Base-by-base conservation (phyloP, 2,797 vertebrate species). In the Megaceryle alcyon region DNA sequence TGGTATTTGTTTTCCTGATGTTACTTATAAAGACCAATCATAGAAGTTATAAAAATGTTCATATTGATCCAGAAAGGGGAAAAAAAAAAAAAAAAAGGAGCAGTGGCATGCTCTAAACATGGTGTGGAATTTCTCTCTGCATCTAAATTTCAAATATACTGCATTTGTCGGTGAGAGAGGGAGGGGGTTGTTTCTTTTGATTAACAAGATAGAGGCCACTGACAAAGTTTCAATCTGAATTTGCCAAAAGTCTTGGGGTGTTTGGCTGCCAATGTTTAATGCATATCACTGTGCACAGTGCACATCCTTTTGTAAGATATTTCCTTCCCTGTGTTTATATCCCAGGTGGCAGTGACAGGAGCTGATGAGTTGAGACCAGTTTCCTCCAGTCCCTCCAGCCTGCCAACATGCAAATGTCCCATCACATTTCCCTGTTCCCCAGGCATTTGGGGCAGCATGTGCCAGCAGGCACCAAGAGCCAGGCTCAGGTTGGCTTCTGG, bases 401-500 rank as follows among this genome's bases (percentile, higher is more conserved):
- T 71, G 87, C 44, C 3, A 2, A 5, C 75, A 41, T 41, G 57
- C 35, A 61, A 56, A 72, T 35, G 12, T 60, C 49, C 76, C 3
- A 0, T 23, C 80, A 3, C 20, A 4, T 44, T 83, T 88, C 66
- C 72, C 65, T 10, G 48, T 54, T 39, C 33, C 5, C 0, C 0
- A 28, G 72, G 60, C 1, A 4, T 28, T 1, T 0, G 0, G 26
- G 22, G 29, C 12, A 3, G 31, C 3, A 3, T 5, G 56, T 41
- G 53, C 53, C 82, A 68, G 26, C 0, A 3, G 64, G 64, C 60
- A 1, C 1, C 35, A 4, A 19, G 26, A 23, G 75, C 51, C 1
- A 3, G 65, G 26, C 33, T 65, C 0, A 0, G 29, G 35, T 28
- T 1, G 0, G 61, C 41, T 48, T 19, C 18, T 1, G 1, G 66